These are phyloP conservation scores for Danio kyathit DNA, from an alignment of 2,797 vertebrate genomes.

Conservation along the genomic window DNA sequence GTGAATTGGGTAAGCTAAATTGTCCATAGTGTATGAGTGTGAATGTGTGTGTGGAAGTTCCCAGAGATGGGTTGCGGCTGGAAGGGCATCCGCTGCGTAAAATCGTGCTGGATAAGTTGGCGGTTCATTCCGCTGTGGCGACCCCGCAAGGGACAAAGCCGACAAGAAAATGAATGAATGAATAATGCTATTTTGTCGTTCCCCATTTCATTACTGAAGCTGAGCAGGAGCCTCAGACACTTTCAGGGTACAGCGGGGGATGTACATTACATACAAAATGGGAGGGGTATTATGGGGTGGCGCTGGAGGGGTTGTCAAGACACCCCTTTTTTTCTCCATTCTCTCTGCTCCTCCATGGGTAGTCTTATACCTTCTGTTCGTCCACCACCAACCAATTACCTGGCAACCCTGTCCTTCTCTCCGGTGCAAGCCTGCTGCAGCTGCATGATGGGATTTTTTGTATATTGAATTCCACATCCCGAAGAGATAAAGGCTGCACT, in stretches of 20 bases:
- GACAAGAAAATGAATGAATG: too few species aligned
- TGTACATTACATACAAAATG: slow-evolving; percentile 74
- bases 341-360: slow-evolving; percentile 78
- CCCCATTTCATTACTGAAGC: slow-evolving; percentile 69
- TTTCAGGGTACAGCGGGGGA: slow-evolving; percentile 61
- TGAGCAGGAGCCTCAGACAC: slow-evolving; percentile 51
- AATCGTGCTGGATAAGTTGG: too few species aligned
- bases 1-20: too few species aligned
- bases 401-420: slow-evolving; percentile 92
- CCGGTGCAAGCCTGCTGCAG: slow-evolving; percentile 91
- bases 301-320: slow-evolving; percentile 74
- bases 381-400: slow-evolving; percentile 95
- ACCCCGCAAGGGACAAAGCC: too few species aligned
- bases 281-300: slow-evolving; percentile 60
- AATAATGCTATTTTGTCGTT: too few species aligned
- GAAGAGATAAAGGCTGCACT: slow-evolving; percentile 89
- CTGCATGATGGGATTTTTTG: slow-evolving; percentile 88
- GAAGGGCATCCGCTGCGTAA: too few species aligned
- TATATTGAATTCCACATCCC: slow-evolving; percentile 95
- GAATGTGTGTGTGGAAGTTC: too few species aligned
- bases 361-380: slow-evolving; percentile 84
- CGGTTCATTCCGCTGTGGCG: too few species aligned
- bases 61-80: too few species aligned
- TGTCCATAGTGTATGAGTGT: too few species aligned
- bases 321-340: slow-evolving; percentile 60